Percentiles rank a stretch among this genome's conserved stretches.
These are phyloP conservation scores for Enteromius thamalakanensis DNA, from an alignment of 2,797 vertebrate species.

Conservation along the genomic window DNA sequence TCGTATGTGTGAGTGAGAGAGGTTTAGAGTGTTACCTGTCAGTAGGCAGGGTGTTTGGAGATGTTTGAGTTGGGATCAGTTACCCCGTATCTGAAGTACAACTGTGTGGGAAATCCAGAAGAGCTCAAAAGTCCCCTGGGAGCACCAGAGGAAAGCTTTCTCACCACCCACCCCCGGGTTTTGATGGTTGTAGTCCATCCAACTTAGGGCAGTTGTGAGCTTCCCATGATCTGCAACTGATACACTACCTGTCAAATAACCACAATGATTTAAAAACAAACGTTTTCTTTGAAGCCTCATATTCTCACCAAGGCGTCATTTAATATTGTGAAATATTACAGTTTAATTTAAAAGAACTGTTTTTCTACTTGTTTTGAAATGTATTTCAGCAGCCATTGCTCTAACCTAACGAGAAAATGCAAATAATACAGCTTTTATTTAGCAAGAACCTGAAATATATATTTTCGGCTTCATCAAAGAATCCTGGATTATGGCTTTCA, in stretches of 20 bases:
- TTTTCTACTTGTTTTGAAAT: not conserved
- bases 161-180: slow-evolving; percentile 21
- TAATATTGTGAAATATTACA: not conserved
- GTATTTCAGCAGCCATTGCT: not conserved
- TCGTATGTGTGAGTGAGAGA: slow-evolving; percentile 43
- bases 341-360: not conserved
- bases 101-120: slow-evolving; percentile 41
- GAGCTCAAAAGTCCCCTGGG: slow-evolving; percentile 38
- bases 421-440: not conserved
- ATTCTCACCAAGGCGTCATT: not conserved
- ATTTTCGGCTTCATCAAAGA: not conserved
- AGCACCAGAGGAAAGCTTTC: slow-evolving; percentile 37
- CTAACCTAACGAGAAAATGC: not conserved
- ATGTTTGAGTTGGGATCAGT: slow-evolving; percentile 43
- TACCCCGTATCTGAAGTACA: slow-evolving; percentile 44
- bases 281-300: not conserved
- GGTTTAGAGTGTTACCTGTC: slow-evolving; percentile 58
- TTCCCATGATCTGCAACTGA: slow-evolving; percentile 17
- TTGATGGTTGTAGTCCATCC: slow-evolving; percentile 29
- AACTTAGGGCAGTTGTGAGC: slow-evolving; percentile 2
- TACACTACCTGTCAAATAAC: not conserved
- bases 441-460: not conserved
- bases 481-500: not conserved
- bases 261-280: not conserved
- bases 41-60: slow-evolving; percentile 38